Conservation (phyloP, 1,140 invertebrate species). For the Drosophila asahinai region DNA sequence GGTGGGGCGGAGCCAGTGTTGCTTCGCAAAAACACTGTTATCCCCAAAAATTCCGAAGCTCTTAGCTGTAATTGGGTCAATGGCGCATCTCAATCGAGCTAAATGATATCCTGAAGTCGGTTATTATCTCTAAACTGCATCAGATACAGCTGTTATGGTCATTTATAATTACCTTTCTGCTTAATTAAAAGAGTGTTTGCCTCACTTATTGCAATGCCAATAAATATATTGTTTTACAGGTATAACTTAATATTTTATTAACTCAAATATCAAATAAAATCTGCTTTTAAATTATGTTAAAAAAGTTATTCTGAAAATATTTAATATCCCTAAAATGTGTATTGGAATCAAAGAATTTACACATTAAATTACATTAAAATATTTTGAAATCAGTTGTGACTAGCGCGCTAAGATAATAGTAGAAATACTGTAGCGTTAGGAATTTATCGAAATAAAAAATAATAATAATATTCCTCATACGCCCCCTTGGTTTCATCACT, state of each 20-base stretch:
- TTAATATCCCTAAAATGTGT: no score
- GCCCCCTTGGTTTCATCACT: neutral
- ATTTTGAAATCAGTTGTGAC: no score
- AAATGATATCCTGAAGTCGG: neutral
- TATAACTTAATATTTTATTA: neutral
- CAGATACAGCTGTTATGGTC: neutral
- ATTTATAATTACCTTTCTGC: neutral
- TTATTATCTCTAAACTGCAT: neutral
- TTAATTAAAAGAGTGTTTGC: conserved; percentile 1
- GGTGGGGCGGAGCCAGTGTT: conserved; percentile 3
- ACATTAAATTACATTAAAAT: no score
- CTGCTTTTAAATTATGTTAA: no score
- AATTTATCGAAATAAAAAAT: no score
- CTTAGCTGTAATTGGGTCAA: neutral
- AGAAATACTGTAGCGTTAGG: no score
- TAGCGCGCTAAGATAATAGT: no score
- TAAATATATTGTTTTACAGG: neutral
- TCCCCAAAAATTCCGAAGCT: neutral
- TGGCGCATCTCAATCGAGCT: neutral
- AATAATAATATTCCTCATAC: neutral
- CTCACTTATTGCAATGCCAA: neutral
- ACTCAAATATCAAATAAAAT: neutral
- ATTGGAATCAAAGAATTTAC: neutral
- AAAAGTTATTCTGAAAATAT: no score
- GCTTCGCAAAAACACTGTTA: conserved; percentile 3